Evolutionary conservation across 2,113 vertebrate genomes (phyloP).

Genomic region (Pogona vitticeps): DNA sequence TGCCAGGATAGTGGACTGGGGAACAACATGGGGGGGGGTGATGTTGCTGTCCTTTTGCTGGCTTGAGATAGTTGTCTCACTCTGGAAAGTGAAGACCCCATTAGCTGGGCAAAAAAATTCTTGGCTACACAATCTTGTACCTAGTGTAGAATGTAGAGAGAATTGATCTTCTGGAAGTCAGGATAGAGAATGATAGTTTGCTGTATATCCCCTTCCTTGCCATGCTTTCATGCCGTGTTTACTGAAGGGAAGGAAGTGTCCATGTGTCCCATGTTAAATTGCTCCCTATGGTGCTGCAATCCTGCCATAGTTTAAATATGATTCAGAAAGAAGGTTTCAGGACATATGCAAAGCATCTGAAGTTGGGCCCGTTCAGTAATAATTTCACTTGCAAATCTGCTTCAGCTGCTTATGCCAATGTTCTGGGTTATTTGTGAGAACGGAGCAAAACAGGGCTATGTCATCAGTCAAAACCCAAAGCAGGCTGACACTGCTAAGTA

Average conservation of each 20-base stretch:
- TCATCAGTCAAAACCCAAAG: neutral
- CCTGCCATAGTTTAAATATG: neutral
- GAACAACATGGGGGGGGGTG: too few species aligned
- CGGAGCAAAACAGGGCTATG: neutral
- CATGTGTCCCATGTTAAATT: neutral
- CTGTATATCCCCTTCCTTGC: neutral
- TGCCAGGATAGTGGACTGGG: too few species aligned
- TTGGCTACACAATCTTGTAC: neutral
- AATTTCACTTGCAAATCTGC: neutral
- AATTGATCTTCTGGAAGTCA: neutral
- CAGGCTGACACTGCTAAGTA: neutral
- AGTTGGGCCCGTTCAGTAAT: neutral
- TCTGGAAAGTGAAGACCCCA: too few species aligned
- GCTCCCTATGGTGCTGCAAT: neutral
- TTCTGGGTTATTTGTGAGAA: neutral
- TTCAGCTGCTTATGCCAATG: neutral
- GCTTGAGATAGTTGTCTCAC: too few species aligned
- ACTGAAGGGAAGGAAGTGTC: neutral
- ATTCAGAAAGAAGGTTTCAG: neutral
- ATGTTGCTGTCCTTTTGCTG: too few species aligned
- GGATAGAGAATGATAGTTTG: neutral
- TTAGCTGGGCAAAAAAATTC: neutral
- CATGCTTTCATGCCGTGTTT: neutral
- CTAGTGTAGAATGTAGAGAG: neutral
- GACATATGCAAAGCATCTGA: neutral